These are phyloP conservation scores for Pseudochirops cupreus DNA, from an alignment of 2,797 vertebrate genomes.

Conservation along the genomic window DNA sequence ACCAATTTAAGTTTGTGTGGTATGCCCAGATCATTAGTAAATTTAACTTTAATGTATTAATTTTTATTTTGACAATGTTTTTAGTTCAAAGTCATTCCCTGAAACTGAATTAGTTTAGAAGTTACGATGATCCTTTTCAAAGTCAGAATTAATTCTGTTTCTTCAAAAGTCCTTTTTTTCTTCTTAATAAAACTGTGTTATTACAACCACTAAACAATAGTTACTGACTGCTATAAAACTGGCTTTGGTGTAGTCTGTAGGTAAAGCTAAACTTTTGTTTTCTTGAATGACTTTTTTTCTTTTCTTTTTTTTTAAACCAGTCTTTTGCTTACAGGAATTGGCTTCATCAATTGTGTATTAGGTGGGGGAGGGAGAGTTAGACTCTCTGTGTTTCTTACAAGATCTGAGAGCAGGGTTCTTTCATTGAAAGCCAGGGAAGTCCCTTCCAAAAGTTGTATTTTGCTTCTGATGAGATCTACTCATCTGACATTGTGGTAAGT, in stretches of 20 bases:
- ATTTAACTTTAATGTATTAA: neutral
- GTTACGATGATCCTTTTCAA: conserved; percentile 41
- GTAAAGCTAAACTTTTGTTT: conserved; percentile 69
- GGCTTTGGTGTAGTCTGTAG: neutral
- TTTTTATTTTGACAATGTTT: neutral
- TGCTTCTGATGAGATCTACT: conserved; percentile 65
- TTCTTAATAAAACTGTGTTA: conserved; percentile 48
- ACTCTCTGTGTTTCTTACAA: neutral
- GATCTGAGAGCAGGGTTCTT: conserved; percentile 22
- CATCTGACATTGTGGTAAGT: conserved; percentile 58
- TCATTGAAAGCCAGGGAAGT: conserved; percentile 53
- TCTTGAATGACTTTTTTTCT: conserved; percentile 46
- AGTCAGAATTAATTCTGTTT: conserved; percentile 13
- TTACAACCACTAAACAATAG: conserved; percentile 14
- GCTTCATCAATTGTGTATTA: neutral
- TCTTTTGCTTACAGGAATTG: conserved; percentile 50
- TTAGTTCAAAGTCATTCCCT: neutral
- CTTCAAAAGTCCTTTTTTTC: conserved; percentile 26
- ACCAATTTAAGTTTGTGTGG: neutral
- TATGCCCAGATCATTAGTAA: neutral
- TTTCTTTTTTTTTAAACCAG: conserved; percentile 18
- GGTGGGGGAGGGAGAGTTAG: neutral
- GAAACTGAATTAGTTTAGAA: neutral
- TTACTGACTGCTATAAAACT: conserved; percentile 41
- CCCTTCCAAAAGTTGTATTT: conserved; percentile 49